These are phyloP conservation scores for Hypotaenidia okinawae DNA, from an alignment of 2,797 vertebrate species.

Conservation along the genomic window DNA sequence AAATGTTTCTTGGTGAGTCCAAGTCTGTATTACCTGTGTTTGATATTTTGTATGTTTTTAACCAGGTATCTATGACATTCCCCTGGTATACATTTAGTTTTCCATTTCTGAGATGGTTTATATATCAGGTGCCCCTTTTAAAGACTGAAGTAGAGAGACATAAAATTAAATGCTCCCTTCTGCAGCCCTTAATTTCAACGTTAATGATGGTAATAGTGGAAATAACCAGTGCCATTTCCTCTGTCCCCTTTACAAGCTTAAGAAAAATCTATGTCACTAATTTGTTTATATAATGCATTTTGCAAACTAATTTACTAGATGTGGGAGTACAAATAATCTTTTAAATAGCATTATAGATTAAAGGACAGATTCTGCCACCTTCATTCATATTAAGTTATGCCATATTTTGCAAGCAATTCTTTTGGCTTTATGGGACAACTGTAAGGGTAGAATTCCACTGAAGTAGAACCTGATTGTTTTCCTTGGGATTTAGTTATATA, in stretches of 20 bases:
- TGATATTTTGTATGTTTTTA: background rate
- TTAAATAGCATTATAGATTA: conserved; percentile 17
- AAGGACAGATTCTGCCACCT: background rate
- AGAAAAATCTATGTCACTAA: conserved; percentile 26
- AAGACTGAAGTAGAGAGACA: background rate
- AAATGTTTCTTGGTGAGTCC: background rate
- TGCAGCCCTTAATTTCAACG: background rate
- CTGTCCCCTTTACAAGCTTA: background rate
- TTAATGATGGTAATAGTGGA: background rate
- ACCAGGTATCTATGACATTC: background rate
- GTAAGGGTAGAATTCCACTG: background rate
- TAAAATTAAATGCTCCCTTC: conserved; percentile 13
- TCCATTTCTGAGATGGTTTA: background rate
- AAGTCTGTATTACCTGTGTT: background rate
- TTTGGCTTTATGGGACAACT: background rate
- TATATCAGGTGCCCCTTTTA: background rate
- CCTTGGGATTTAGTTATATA: background rate
- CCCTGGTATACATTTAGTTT: background rate
- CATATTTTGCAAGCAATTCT: background rate
- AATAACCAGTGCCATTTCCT: conserved; percentile 48
- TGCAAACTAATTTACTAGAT: conserved; percentile 26
- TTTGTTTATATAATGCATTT: conserved; percentile 32
- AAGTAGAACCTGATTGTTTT: background rate
- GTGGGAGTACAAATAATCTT: background rate
- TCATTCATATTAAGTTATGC: background rate